Evolutionary conservation across 2,888 invertebrate species (phyloP), one percentile per base, ranked within the genome.

Genomic region (Meandrusa payeni): DNA sequence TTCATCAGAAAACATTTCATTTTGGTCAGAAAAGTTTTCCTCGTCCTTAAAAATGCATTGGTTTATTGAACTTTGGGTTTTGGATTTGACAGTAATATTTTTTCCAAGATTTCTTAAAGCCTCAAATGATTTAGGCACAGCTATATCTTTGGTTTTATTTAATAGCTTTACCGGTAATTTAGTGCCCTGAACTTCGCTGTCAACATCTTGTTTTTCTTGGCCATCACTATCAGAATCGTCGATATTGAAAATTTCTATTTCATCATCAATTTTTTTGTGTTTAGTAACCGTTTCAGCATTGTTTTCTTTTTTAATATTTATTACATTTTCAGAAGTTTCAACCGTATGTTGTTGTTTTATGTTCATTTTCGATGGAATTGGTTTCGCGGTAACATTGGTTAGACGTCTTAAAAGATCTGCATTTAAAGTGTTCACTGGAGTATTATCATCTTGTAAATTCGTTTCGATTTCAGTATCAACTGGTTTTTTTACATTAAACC

Each of bases 141-240:
- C 33, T 6, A 3, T 23, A 19, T 32, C 7, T 10, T 39, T 7
- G 32, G 48, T 51, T 46, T 40, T 41, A 7, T 51, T 45, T 9
- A 1, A 17, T 2, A 41, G 29, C 20, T 17, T 36, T 33, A 36
- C 19, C 43, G 45, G 47, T 49, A 37, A 52, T 58, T 46, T 13
- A 23, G 31, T 12, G 24, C 11, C 23, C 13, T 27, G 38, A 15
- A 27, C 17, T 20, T 45, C 37, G 39, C 41, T 37, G 3, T 46
- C 37, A 13, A 27, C 7, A 29, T 48, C 34, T 13, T 39, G 33
- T 12, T 41, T 39, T 7, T 41, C 34, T 12, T 51, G 55, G 48
- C 76, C 78, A 42, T 86, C 81, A 55, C 72, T 73, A 41, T 86
- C 86, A 34, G 85, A 85, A 52, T 85, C 85, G 33, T 85, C 85